phyloP scores from a whole-genome alignment of 2,797 vertebrate genomes.

The Coluber constrictor region DNA sequence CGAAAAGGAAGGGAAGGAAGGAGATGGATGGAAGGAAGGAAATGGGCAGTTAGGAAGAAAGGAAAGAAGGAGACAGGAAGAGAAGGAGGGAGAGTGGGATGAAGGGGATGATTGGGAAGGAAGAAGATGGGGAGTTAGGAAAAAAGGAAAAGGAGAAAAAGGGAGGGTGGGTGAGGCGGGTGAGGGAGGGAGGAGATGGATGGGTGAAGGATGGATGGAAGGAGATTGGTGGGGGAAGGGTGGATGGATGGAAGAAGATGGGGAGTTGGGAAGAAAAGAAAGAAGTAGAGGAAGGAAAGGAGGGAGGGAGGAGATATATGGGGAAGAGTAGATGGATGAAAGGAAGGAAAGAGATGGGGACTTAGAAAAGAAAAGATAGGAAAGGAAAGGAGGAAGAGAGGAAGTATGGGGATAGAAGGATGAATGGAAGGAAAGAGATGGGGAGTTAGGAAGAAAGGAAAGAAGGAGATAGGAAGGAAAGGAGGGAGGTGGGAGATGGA shows the following conservation, averaged over 20 bases:
- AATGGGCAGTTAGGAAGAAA: neutral
- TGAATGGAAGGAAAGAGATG: too few species aligned
- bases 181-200: neutral
- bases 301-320: too few species aligned
- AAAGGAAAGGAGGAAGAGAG: too few species aligned
- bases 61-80: neutral
- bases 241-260: neutral
- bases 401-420: neutral
- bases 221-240: too few species aligned
- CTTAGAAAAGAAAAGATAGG: neutral
- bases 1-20: neutral
- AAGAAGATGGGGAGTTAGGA: neutral
- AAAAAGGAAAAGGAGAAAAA: neutral
- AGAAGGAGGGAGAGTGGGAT: neutral
- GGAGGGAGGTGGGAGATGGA: too few species aligned
- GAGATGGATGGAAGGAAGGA: neutral
- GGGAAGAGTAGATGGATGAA: too few species aligned
- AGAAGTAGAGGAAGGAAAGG: too few species aligned
- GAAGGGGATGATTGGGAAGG: neutral
- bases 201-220: too few species aligned
- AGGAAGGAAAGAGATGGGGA: neutral
- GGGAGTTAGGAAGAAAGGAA: too few species aligned
- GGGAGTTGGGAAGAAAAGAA: neutral
- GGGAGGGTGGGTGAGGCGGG: neutral
- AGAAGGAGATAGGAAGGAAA: too few species aligned